Conservation (phyloP, 2,888 invertebrate genomes). For the Lissonota sp. region DNA sequence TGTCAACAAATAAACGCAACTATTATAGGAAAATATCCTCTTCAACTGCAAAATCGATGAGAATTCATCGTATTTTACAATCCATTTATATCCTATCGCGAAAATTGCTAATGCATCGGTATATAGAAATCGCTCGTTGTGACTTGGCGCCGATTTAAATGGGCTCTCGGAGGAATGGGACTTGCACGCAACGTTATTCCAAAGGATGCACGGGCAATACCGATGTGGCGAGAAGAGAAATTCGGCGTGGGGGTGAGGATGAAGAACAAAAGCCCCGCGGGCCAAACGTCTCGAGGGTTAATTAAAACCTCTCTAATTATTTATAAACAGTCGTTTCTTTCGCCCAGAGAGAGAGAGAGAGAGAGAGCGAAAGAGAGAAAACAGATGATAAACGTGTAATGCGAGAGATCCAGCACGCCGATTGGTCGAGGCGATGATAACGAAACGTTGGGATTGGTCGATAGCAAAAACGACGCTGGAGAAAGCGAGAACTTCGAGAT, state of each 20-base stretch:
- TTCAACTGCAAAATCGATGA: too few species aligned
- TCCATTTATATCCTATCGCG: too few species aligned
- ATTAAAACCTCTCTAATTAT: conserved; percentile 84
- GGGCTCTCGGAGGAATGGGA: conserved; percentile 1
- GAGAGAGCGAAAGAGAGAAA: conserved; percentile 69
- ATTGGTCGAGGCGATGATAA: conserved; percentile 71
- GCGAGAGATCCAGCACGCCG: conserved; percentile 59
- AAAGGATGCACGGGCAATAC: not conserved
- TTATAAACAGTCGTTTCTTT: conserved; percentile 83
- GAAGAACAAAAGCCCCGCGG: conserved; percentile 71
- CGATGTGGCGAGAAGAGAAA: conserved; percentile 3
- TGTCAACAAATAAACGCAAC: too few species aligned
- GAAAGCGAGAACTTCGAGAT: conserved; percentile 43
- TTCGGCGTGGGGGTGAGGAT: conserved; percentile 29
- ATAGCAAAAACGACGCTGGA: conserved; percentile 12
- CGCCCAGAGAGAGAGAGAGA: conserved; percentile 70
- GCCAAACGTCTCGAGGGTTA: conserved; percentile 80
- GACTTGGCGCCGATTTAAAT: conserved; percentile 30
- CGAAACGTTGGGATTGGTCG: conserved; percentile 70
- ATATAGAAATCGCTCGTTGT: conserved; percentile 6
- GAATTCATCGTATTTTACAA: too few species aligned
- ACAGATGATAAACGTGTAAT: conserved; percentile 80
- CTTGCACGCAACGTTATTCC: not conserved
- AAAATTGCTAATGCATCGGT: not conserved
- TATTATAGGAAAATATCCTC: too few species aligned